Evolutionary conservation across 2,888 invertebrate species (phyloP), one percentile per base, ranked within the genome.

Genomic region (Allacma fusca): DNA sequence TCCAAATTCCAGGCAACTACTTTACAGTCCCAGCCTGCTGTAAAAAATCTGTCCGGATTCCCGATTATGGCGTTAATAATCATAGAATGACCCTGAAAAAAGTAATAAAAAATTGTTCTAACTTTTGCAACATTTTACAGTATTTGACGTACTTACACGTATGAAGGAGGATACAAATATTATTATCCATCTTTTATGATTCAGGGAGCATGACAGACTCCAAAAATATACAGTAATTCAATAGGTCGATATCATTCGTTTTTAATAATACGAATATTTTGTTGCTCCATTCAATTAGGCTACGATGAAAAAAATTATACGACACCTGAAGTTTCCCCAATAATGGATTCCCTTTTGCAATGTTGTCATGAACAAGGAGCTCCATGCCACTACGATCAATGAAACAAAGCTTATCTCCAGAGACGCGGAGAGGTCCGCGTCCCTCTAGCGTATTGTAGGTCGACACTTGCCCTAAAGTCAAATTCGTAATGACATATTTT

Each of bases 301-400:
- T n/a, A n/a, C n/a, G n/a, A n/a, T n/a, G n/a, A n/a, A n/a, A n/a
- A n/a, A n/a, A n/a, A n/a, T n/a, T n/a, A n/a, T n/a, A n/a, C n/a
- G n/a, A 50, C 69, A 78, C 73, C 67, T 78, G 44, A 50, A 84
- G 78, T 68, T 34, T 77, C 13, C 81, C 83, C 4, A 78, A 5
- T 12, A 78, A n/a, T 13, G 82, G 80, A 57, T 78, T 78, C 0
- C 81, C 80, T 21, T 88, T 85, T 12, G 87, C 87, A 59, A 88
- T 87, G 69, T 89, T 76, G 24, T 70, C 88, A 81, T 90, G 89
- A 23, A 91, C 85, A 72, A 88, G 86, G 79, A 91, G 87, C 78
- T 88, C 88, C 82, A 88, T 89, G 50, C 90, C 91, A 75, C 88
- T 88, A 76, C 91, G 87, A 67, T 89, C 88, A 1, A 88, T 85